Conservation (phyloP, 2,113 vertebrate genomes). For the Brienomyrus brachyistius region DNA sequence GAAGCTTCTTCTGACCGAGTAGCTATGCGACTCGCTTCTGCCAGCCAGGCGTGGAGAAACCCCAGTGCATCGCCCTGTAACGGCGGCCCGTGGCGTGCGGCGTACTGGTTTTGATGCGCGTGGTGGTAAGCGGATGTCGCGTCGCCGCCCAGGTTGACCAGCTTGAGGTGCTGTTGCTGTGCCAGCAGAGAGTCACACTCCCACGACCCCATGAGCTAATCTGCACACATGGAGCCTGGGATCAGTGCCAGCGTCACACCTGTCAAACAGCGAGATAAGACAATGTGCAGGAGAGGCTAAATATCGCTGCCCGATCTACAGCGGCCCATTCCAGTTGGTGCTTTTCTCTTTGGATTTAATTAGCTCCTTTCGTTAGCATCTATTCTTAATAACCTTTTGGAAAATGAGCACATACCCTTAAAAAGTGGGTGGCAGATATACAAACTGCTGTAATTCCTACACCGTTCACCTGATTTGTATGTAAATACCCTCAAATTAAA, state of each 20-base stretch:
- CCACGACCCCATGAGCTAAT: neutral
- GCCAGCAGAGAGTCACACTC: neutral
- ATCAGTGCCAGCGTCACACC: neutral
- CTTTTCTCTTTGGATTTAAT: neutral
- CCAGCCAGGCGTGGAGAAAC: neutral
- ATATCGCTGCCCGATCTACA: neutral
- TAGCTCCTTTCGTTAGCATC: neutral
- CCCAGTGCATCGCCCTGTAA: neutral
- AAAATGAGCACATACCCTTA: neutral
- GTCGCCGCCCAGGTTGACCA: neutral
- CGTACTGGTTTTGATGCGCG: accelerated
- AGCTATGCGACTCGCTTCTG: neutral
- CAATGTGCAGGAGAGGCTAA: neutral
- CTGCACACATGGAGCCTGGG: neutral
- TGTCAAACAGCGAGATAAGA: neutral
- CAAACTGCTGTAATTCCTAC: no score
- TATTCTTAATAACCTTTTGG: neutral
- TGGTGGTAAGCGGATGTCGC: neutral
- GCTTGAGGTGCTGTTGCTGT: neutral
- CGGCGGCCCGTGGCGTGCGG: neutral
- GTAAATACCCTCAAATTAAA: no score
- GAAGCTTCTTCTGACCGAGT: neutral
- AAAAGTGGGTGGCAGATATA: no score
- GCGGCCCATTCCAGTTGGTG: neutral
- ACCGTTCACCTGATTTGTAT: no score